Percentiles rank a stretch among this genome's conserved stretches.
Conservation (phyloP, 2,888 invertebrate genomes). For the Sycophila texana region DNA sequence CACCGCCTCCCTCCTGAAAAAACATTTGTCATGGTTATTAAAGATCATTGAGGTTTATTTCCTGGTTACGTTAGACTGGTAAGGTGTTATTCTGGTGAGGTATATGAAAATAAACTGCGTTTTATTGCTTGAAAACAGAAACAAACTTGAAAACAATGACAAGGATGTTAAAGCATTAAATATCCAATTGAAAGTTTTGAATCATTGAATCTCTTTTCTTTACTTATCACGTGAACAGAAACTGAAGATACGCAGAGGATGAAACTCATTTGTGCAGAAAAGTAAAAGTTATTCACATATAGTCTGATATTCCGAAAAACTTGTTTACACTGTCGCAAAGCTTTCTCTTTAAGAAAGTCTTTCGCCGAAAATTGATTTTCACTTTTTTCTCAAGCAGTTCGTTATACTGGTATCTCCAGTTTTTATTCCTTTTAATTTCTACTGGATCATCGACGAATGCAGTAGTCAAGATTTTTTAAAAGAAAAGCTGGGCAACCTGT, state of each 20-base stretch:
- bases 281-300: not conserved
- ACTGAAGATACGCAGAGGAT: no score
- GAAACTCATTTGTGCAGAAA: no score
- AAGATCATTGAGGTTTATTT: not conserved
- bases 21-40: no score
- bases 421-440: not conserved
- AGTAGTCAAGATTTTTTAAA: no score
- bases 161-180: no score
- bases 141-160: no score
- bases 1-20: constrained; percentile 76
- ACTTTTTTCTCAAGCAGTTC: constrained; percentile 23
- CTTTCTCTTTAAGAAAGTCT: constrained; percentile 43
- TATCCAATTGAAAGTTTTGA: no score
- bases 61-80: not conserved
- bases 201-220: no score
- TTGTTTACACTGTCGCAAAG: constrained; percentile 9
- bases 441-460: not conserved
- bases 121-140: no score
- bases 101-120: no score
- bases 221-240: no score
- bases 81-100: not conserved
- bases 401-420: not conserved
- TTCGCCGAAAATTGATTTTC: constrained; percentile 11
- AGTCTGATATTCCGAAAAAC: constrained; percentile 14
- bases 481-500: no score